Percentiles rank a stretch among this genome's conserved stretches.
Evolutionary conservation across 2,113 vertebrate genomes (phyloP).

Genomic region (Lamprologus tigripictilis): DNA sequence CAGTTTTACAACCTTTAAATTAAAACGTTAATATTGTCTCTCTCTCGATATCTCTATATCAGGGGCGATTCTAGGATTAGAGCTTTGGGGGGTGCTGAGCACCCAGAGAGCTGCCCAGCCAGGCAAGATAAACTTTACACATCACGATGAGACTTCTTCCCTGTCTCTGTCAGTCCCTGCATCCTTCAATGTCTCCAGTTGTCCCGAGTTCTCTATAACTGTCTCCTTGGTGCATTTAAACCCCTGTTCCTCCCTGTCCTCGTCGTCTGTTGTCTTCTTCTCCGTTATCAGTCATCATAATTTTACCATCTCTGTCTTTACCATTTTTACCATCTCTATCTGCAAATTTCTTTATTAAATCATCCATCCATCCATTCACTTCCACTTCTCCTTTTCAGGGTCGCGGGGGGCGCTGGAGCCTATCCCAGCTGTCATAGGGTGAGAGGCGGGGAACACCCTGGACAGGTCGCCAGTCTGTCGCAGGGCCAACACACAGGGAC

Average conservation of each 20-base stretch:
- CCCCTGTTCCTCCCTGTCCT: background rate
- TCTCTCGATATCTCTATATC: background rate
- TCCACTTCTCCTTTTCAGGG: too few species aligned
- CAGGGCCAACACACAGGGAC: too few species aligned
- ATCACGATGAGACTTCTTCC: background rate
- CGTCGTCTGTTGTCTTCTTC: accelerated
- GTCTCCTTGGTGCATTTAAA: background rate
- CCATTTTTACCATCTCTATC: background rate
- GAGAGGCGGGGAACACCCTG: accelerated
- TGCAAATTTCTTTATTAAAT: background rate
- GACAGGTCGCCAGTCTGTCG: too few species aligned
- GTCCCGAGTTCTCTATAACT: accelerated
- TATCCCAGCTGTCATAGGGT: too few species aligned
- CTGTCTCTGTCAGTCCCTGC: background rate
- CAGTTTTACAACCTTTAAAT: background rate
- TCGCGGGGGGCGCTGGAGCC: accelerated
- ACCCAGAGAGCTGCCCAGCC: background rate
- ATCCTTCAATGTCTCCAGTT: background rate
- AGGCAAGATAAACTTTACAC: background rate
- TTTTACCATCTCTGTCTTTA: background rate
- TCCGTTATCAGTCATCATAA: background rate
- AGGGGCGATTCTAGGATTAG: background rate
- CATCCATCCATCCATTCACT: background rate
- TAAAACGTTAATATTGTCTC: background rate
- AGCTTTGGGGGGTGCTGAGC: background rate